These are phyloP conservation scores for Myiotriccus ornatus DNA, from an alignment of 2,797 vertebrate species.

Conservation along the genomic window DNA sequence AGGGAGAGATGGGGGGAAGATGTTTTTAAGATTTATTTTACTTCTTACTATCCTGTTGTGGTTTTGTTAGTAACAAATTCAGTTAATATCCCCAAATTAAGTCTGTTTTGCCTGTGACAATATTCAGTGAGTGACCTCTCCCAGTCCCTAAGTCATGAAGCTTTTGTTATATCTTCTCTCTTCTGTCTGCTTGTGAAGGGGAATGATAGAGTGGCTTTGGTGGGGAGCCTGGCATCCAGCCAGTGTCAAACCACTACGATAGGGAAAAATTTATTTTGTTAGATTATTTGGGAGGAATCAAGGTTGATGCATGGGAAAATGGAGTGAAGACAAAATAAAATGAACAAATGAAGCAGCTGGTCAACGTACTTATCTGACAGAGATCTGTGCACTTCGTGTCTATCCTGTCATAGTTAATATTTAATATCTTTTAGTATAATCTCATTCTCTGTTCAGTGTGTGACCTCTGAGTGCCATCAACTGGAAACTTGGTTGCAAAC, in stretches of 20 bases:
- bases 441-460: neutral
- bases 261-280: neutral
- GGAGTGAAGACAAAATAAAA: neutral
- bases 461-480: neutral
- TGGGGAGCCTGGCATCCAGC: neutral
- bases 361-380: neutral
- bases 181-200: neutral
- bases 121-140: neutral
- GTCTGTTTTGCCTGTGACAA: neutral
- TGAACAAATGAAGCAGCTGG: neutral
- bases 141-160: neutral
- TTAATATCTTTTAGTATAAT: neutral
- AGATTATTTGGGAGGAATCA: neutral
- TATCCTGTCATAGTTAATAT: neutral
- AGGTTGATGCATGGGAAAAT: neutral
- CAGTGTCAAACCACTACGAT: neutral
- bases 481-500: neutral
- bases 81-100: neutral
- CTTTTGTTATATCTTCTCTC: neutral
- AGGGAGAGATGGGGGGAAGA: too few species aligned
- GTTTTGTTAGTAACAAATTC: neutral
- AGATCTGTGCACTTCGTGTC: neutral
- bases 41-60: neutral
- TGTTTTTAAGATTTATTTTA: neutral
- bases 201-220: neutral